Conservation (phyloP, 2,888 invertebrate species). For the Chymomyza fuscimana region DNA sequence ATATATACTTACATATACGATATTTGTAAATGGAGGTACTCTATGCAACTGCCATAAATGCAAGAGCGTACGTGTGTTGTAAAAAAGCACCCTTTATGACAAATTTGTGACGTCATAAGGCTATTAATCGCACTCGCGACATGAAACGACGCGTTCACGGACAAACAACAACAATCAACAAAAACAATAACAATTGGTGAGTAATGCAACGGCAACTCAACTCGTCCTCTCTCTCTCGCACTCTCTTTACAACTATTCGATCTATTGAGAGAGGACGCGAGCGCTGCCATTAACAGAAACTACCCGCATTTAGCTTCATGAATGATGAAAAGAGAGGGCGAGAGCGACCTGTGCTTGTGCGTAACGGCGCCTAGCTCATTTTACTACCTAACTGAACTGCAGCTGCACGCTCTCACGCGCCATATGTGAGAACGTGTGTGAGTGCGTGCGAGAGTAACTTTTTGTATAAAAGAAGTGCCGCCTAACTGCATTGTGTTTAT, state of each 20-base stretch:
- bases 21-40: too few species aligned
- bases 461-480: constrained; percentile 22
- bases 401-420: constrained; percentile 29
- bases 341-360: neutral
- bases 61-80: too few species aligned
- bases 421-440: neutral
- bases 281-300: neutral
- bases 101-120: constrained; percentile 50
- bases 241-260: neutral
- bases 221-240: neutral
- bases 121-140: constrained; percentile 43
- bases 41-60: too few species aligned
- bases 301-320: neutral
- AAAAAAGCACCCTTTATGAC: constrained; percentile 41
- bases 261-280: too few species aligned
- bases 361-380: constrained; percentile 24
- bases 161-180: constrained; percentile 7
- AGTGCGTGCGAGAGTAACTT: constrained; percentile 9
- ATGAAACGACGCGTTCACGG: constrained; percentile 56
- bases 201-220: constrained; percentile 14
- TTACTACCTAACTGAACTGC: constrained; percentile 18
- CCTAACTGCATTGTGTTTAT: constrained; percentile 18
- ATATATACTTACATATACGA: too few species aligned
- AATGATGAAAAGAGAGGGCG: neutral
- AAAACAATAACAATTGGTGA: constrained; percentile 25